phyloP scores from a whole-genome alignment of 2,113 vertebrate species.

The Platysternon megacephalum region DNA sequence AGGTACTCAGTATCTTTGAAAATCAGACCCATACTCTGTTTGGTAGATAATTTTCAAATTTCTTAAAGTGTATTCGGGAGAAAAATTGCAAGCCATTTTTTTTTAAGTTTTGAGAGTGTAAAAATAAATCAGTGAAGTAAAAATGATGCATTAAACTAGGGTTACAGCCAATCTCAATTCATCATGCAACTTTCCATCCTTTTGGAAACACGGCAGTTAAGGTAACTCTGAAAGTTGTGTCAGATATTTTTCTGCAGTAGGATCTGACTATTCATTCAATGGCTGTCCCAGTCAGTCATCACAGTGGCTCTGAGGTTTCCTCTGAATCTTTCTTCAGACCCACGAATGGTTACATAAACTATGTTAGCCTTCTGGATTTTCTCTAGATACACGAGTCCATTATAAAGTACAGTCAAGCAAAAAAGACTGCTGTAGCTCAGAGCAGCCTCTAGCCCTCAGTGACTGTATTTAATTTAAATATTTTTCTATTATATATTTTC shows the following conservation, averaged over 20 bases:
- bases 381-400: background rate
- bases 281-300: background rate
- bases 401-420: background rate
- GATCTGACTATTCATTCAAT: background rate
- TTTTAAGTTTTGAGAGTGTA: background rate
- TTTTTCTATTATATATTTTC: background rate
- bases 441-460: background rate
- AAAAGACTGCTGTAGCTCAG: background rate
- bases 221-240: background rate
- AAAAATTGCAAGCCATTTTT: background rate
- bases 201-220: background rate
- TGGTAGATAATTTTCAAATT: background rate
- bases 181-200: constrained; percentile 22
- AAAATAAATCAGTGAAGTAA: constrained; percentile 23
- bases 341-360: background rate
- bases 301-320: background rate
- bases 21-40: background rate
- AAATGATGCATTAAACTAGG: constrained; percentile 30
- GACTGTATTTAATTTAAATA: background rate
- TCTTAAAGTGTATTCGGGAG: background rate
- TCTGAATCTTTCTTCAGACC: background rate
- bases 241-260: background rate
- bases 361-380: background rate
- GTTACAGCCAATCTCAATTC: background rate
- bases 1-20: background rate